Percentiles rank a stretch among this genome's conserved stretches.
Evolutionary conservation across 2,797 vertebrate genomes (phyloP).

Genomic region (Simalia tracyae): DNA sequence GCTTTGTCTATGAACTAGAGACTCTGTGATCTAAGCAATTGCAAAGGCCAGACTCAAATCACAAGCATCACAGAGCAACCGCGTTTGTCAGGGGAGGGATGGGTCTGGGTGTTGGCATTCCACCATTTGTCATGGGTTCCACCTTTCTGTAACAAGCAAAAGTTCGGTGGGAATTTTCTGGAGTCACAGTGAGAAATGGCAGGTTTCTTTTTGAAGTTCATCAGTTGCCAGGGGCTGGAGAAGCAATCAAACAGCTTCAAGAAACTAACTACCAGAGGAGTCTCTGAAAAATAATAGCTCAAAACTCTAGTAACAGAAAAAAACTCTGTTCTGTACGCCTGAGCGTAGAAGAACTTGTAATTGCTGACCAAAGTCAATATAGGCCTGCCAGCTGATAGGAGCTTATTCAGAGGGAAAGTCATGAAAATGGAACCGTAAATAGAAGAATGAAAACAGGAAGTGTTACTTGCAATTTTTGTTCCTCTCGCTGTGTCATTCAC

Average conservation of each 20-base stretch:
- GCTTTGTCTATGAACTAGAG: constrained; percentile 86
- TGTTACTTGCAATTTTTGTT: constrained; percentile 53
- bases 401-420: constrained; percentile 59
- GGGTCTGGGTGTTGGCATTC: constrained; percentile 70
- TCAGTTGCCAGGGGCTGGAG: constrained; percentile 65
- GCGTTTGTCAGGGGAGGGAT: constrained; percentile 57
- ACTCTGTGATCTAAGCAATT: constrained; percentile 80
- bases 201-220: constrained; percentile 74
- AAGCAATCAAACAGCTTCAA: constrained; percentile 41
- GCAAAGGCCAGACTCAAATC: constrained; percentile 77
- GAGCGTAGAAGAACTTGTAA: constrained; percentile 59
- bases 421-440: constrained; percentile 62
- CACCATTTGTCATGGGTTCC: constrained; percentile 77
- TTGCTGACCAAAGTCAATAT: constrained; percentile 61
- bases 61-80: constrained; percentile 77
- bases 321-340: constrained; percentile 58
- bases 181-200: constrained; percentile 74
- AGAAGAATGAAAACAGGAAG: constrained; percentile 61
- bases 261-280: constrained; percentile 64
- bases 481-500: constrained; percentile 70
- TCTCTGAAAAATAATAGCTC: constrained; percentile 57
- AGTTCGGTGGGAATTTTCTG: constrained; percentile 76
- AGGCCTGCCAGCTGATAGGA: constrained; percentile 56
- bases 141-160: constrained; percentile 79
- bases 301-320: constrained; percentile 64